These are phyloP conservation scores for Bufo gargarizans DNA, from an alignment of 2,113 vertebrate species.

Conservation along the genomic window DNA sequence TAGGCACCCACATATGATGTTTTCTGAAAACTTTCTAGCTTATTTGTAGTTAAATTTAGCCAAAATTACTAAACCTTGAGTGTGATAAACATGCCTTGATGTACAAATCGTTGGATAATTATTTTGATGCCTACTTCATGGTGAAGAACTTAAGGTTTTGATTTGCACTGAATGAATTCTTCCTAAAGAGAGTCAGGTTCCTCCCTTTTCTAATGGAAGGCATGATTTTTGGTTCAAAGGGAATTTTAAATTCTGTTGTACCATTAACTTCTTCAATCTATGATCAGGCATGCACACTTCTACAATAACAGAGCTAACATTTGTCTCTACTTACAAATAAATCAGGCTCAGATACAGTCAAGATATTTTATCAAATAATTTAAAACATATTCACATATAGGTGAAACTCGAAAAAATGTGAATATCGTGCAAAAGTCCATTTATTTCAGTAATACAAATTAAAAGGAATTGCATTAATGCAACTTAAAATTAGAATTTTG, in stretches of 20 bases:
- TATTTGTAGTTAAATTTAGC: background rate
- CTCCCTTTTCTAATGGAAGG: constrained; percentile 45
- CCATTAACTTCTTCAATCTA: constrained; percentile 51
- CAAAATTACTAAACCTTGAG: background rate
- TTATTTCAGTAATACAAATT: too few species aligned
- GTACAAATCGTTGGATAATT: constrained; percentile 26
- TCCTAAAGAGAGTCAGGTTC: constrained; percentile 47
- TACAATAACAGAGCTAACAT: constrained; percentile 45
- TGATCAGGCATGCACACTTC: constrained; percentile 53
- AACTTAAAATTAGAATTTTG: too few species aligned
- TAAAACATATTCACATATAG: constrained; percentile 14
- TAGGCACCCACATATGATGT: background rate
- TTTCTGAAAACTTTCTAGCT: background rate
- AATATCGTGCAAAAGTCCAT: too few species aligned
- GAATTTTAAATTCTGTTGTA: constrained; percentile 50
- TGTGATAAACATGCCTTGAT: constrained; percentile 14
- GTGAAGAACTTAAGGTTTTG: constrained; percentile 35
- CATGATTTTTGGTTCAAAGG: constrained; percentile 54
- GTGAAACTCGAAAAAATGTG: too few species aligned
- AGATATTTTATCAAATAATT: constrained; percentile 37
- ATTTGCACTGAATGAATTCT: constrained; percentile 51
- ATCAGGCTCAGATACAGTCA: background rate
- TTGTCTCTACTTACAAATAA: constrained; percentile 25
- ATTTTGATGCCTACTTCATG: constrained; percentile 26
- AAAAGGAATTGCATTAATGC: too few species aligned